Evolutionary conservation across 64 coral and sea anemone species (phyloP), one percentile per base, ranked within the genome.

Genomic region (Actinia equina): DNA sequence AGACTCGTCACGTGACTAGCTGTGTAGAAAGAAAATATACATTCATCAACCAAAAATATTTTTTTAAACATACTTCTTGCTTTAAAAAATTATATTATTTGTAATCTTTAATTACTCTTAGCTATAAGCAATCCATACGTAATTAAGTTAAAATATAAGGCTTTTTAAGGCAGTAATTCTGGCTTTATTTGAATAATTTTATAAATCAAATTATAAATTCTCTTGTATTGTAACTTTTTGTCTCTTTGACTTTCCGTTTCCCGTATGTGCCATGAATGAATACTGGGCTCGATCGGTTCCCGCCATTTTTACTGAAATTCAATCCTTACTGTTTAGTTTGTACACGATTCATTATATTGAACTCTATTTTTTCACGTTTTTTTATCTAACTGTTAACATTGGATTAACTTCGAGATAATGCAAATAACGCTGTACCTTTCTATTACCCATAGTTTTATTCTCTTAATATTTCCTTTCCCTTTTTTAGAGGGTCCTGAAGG

Each of bases 1-100:
- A 55, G 27, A 18, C 22, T 59, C 5, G 56, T 88, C 94, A 96
- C 94, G 94, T 96, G 94, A 90, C 44, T 22, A 15, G 14, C 0
- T 0, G 13, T 25, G 56, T 86, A 93, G 51, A 16, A 63, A 80
- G 94, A 93, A 93, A 88, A 61, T 86, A 41, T 17, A 26, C 23
- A 0, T 70, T 58, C 15, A 77, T 23, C 23, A 74, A 15, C 7
- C 0, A 74, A 30, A 74, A 74, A 30, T 25, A 74, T 16, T 41
- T 15, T 15, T 9, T 15, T 74, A 30, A 74, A 74, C 26, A 2
- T 41, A 71, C 15, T 41, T 3, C 20, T 30, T 41, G 12, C 17
- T 65, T 4, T 2, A 49, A 49, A 49, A 49, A 4, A 69, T 30
- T 41, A 7, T 26, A 14, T 74, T 15, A 74, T 74, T 41, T 1